Conservation (phyloP, 2,888 invertebrate species). For the Eilema depressum region DNA sequence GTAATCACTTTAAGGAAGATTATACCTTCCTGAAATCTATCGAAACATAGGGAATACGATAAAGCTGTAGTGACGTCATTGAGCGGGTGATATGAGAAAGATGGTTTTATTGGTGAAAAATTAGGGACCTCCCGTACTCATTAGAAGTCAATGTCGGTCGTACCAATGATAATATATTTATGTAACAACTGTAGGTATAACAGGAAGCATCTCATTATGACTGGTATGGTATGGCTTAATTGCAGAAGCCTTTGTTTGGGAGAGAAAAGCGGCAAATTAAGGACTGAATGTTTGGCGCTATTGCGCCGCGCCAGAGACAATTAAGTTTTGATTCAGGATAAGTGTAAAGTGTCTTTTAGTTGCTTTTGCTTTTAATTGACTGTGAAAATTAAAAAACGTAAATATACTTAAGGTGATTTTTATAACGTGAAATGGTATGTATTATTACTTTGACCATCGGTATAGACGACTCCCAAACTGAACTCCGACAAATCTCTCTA, state of each 20-base stretch:
- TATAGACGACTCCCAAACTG: too few species aligned
- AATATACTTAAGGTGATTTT: too few species aligned
- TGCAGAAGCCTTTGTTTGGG: slow-evolving; percentile 56
- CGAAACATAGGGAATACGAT: too few species aligned
- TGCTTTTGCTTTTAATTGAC: neutral
- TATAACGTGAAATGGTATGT: too few species aligned
- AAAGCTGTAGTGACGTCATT: too few species aligned
- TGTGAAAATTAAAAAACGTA: slow-evolving; percentile 1
- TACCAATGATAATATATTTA: slow-evolving; percentile 30
- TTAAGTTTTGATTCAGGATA: slow-evolving; percentile 12
- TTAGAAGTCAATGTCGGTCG: neutral
- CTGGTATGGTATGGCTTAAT: slow-evolving; percentile 59
- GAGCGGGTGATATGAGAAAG: neutral
- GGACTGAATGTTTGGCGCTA: slow-evolving; percentile 48
- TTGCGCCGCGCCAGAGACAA: slow-evolving; percentile 26
- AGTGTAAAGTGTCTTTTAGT: slow-evolving; percentile 18
- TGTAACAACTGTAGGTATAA: slow-evolving; percentile 39
- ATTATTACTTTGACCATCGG: too few species aligned
- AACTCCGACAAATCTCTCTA: too few species aligned
- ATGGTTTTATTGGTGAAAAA: neutral
- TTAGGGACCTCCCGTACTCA: slow-evolving; percentile 1
- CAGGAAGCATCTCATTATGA: slow-evolving; percentile 60
- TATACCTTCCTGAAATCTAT: too few species aligned
- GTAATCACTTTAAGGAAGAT: too few species aligned
- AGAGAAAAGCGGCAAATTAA: slow-evolving; percentile 55